These are phyloP conservation scores for Hypocryptadius cinnamomeus DNA, from an alignment of 2,113 vertebrate genomes.

Conservation along the genomic window DNA sequence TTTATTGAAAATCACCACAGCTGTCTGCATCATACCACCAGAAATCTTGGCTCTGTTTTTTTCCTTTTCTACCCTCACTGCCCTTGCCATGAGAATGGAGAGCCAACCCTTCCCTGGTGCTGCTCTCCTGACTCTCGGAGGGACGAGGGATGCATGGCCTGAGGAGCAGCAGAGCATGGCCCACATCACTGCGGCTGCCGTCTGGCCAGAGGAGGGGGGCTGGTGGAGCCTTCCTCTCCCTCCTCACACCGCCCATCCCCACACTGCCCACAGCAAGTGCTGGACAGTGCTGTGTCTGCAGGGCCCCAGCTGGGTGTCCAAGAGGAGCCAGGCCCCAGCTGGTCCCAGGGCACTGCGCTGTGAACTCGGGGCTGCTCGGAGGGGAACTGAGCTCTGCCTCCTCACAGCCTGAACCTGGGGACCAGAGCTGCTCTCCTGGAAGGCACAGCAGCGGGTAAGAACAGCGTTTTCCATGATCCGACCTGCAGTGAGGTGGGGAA, in stretches of 20 bases:
- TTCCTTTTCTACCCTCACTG: neutral
- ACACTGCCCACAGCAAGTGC: neutral
- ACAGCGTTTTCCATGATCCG: fast-evolving
- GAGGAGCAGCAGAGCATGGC: neutral
- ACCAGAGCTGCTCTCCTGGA: neutral
- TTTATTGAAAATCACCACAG: neutral
- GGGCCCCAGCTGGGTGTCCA: fast-evolving
- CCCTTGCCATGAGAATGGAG: fast-evolving
- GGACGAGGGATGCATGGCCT: fast-evolving
- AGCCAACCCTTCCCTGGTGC: neutral
- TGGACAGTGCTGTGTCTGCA: neutral
- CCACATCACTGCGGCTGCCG: neutral
- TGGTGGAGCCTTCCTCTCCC: neutral
- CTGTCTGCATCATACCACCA: neutral
- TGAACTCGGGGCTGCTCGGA: fast-evolving
- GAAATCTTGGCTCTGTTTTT: neutral
- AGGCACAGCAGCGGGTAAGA: fast-evolving
- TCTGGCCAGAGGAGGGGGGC: neutral
- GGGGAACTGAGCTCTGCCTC: neutral
- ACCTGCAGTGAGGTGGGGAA: fast-evolving
- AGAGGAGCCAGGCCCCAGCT: neutral
- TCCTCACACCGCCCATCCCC: fast-evolving
- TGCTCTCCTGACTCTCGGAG: neutral
- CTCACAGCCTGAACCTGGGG: fast-evolving
- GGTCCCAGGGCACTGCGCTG: fast-evolving